A percentile compares a stretch with the other conserved stretches of the same genome.
phyloP scores from a whole-genome alignment of 2,113 vertebrate genomes.

The Corythornis vintsioides region DNA sequence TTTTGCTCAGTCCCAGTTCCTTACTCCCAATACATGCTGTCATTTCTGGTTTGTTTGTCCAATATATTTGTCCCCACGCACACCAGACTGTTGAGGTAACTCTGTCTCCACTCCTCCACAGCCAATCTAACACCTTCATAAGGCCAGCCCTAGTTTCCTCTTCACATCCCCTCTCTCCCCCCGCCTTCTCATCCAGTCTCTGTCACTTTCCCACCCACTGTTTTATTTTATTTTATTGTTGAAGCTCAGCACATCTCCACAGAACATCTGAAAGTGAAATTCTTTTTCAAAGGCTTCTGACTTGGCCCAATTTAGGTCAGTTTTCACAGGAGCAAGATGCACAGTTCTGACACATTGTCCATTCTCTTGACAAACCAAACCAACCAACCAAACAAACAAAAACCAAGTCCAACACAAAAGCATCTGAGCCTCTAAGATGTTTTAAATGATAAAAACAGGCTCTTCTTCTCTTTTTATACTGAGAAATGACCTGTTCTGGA shows the following conservation, averaged over 20 bases:
- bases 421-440: neutral
- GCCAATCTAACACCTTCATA: neutral
- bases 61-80: neutral
- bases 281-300: neutral
- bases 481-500: neutral
- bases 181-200: neutral
- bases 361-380: neutral
- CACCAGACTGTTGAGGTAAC: neutral
- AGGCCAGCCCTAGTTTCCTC: constrained; percentile 27
- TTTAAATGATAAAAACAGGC: neutral
- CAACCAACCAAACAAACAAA: neutral
- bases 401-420: neutral
- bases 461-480: neutral
- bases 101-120: constrained; percentile 6
- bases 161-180: neutral
- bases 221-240: neutral
- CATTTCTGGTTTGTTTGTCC: neutral
- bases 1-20: constrained; percentile 6
- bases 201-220: constrained; percentile 19
- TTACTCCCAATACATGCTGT: neutral
- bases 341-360: neutral
- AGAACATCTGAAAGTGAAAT: neutral
- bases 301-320: constrained; percentile 32
- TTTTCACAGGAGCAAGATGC: constrained; percentile 15
- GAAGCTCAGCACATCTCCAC: neutral